These are phyloP conservation scores for Sapajus apella DNA, from an alignment of 2,113 vertebrate species.

Conservation along the genomic window DNA sequence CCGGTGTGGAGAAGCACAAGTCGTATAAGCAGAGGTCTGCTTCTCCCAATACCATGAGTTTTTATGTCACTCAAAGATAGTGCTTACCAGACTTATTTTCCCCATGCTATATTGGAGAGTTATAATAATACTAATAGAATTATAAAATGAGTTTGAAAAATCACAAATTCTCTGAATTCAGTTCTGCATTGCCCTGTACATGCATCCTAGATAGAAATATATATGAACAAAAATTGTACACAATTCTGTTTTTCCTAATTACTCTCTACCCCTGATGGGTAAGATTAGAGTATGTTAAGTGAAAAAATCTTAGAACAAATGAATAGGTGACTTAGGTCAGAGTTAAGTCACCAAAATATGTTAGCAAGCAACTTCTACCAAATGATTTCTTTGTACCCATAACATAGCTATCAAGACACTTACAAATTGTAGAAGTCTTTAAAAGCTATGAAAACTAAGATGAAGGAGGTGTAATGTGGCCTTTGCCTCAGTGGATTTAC, in stretches of 20 bases:
- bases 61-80: background rate
- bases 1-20: background rate
- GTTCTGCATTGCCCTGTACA: background rate
- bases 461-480: background rate
- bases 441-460: background rate
- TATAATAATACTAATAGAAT: background rate
- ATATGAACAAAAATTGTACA: background rate
- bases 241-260: background rate
- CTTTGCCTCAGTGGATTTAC: background rate
- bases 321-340: background rate
- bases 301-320: background rate
- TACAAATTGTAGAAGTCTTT: background rate
- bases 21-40: background rate
- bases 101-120: background rate
- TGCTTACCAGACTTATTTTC: background rate
- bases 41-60: background rate
- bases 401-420: background rate
- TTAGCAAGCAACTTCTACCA: background rate
- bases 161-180: background rate
- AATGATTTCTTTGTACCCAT: background rate
- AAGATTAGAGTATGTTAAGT: background rate
- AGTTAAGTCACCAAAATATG: background rate
- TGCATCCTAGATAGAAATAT: background rate
- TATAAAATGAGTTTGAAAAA: background rate
- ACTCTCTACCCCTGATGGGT: background rate